A percentile compares a stretch with the other conserved stretches of the same genome.
phyloP scores from a whole-genome alignment of 2,113 vertebrate genomes.

The Globicephala melas region DNA sequence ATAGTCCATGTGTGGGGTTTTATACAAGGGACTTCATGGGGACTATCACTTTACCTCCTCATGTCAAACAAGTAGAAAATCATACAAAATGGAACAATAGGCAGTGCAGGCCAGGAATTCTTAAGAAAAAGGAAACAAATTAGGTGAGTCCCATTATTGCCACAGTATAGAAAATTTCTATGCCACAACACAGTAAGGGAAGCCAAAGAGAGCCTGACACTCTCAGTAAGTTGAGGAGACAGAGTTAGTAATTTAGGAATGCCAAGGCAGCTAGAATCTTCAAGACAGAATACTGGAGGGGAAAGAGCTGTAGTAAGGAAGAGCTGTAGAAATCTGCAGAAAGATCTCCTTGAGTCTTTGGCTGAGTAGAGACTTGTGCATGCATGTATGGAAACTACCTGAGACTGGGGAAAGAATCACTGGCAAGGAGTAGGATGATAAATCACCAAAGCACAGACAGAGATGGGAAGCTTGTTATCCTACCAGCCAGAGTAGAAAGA shows the following conservation, averaged over 20 bases:
- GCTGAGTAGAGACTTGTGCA: background rate
- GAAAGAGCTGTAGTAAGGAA: background rate
- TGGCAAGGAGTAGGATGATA: background rate
- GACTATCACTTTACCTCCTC: background rate
- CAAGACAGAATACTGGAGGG: background rate
- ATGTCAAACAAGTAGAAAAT: background rate
- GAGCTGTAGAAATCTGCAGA: background rate
- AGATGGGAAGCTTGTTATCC: background rate
- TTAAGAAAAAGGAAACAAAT: background rate
- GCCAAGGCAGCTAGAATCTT: background rate
- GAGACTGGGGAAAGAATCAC: background rate
- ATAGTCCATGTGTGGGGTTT: background rate
- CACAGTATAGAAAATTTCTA: background rate
- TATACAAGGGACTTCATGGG: background rate
- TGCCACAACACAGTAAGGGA: background rate
- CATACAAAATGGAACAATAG: background rate
- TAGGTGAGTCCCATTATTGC: background rate
- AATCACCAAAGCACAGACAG: background rate
- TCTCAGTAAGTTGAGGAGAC: background rate
- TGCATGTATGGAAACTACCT: background rate
- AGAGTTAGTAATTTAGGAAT: background rate
- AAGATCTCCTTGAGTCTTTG: background rate
- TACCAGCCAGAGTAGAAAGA: background rate
- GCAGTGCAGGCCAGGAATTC: background rate
- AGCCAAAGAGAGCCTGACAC: background rate